Base-by-base conservation (phyloP, 2,113 vertebrate genomes). In the Bothrops jararaca region DNA sequence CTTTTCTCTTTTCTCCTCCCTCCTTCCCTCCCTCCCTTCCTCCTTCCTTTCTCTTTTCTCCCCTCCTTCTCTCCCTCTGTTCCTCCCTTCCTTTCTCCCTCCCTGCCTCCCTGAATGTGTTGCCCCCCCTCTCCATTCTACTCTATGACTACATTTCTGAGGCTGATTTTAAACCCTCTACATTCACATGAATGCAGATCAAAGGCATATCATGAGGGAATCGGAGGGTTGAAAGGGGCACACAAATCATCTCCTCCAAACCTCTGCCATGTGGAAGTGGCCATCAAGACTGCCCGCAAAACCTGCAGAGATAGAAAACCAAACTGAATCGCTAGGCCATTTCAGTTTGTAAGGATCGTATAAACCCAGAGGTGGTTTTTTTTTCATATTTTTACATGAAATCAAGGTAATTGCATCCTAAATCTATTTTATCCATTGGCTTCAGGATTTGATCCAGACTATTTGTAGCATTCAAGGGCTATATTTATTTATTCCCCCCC, bases 81-180 rank as follows among this genome's bases (percentile, higher is more conserved):
- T 1, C 15, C 18, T 20, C 13, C 15, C 4, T 3, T 5, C 64
- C 12, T 12, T 5, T 2, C 12, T 69, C 4, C 5, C 0, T 26
- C 12, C 29, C 9, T 69, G 5, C 64, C n/a, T 74, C 3, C 34
- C 18, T 80, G 15, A 8, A 80, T 20, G 18, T 39, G 34, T 39
- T 5, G n/a, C 5, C 6, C 54, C 54, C 5, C n/a, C 5, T 45
- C 42, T 45, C 42, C 26, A 64, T 64, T 34, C n/a, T 34, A 74
- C 13, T 74, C 29, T 34, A 34, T 0, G 13, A 74, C n/a, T 15
- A 6, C 3, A 64, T 29, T 29, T 12, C 58, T 12, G 26, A 29
- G 3, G 10, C 58, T n/a, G 69, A 39, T 39, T 69, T 69, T 69
- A 69, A 69, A 69, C 12, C 29, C 15, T 34, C 7, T 39, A 74